A percentile compares a stretch with the other conserved stretches of the same genome.
Conservation (phyloP, 92 coral and sea anemone species). For the Epizoanthus rinbou region DNA sequence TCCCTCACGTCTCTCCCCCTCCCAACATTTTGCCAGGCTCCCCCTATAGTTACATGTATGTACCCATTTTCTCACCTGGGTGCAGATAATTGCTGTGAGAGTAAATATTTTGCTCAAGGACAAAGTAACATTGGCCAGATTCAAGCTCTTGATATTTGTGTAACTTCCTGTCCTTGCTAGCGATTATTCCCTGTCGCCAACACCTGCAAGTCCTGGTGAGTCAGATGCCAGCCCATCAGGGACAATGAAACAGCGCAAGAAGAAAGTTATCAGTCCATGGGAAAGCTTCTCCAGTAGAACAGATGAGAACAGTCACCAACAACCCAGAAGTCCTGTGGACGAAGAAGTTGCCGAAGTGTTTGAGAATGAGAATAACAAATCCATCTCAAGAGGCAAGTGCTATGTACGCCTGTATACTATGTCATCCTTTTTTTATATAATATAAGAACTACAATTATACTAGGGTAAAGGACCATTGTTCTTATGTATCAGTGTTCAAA, state of each 20-base stretch:
- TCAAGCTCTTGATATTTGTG: too few relatives aligned
- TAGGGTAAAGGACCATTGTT: too few relatives aligned
- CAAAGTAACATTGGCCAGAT: too few relatives aligned
- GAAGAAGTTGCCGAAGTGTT: constrained; percentile 40
- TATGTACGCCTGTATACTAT: neutral
- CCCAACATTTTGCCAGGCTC: too few relatives aligned
- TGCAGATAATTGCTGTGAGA: too few relatives aligned
- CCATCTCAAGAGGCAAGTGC: constrained; percentile 9
- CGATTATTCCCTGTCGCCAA: constrained; percentile 33
- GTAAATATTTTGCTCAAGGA: too few relatives aligned
- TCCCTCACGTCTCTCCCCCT: too few relatives aligned
- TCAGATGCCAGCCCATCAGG: constrained; percentile 79
- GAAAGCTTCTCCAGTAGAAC: constrained; percentile 46
- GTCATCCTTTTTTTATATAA: too few relatives aligned
- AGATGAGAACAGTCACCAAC: neutral
- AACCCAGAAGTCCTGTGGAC: neutral
- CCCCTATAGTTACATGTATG: too few relatives aligned
- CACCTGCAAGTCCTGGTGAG: constrained; percentile 41
- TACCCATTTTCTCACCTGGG: too few relatives aligned
- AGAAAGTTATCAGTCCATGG: constrained; percentile 61
- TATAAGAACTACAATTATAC: too few relatives aligned
- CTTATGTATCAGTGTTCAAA: too few relatives aligned
- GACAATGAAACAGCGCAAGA: constrained; percentile 66
- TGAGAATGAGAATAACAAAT: constrained; percentile 10
- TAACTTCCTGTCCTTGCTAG: neutral